These are phyloP conservation scores for Orcinus orca DNA, from an alignment of 2,113 vertebrate species.

Conservation along the genomic window DNA sequence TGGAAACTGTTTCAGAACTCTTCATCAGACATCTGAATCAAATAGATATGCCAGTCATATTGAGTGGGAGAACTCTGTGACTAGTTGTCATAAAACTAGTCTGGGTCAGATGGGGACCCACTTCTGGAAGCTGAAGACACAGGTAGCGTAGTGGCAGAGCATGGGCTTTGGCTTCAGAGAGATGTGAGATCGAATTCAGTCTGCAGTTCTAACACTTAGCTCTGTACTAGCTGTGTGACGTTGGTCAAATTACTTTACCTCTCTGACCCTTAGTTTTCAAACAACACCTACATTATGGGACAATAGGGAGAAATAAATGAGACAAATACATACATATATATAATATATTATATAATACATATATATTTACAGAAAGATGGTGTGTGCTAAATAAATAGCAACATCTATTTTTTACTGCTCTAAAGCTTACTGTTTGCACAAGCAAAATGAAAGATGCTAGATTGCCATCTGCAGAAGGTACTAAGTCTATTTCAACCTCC, in stretches of 20 bases:
- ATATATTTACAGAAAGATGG: not conserved
- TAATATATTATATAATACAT: not conserved
- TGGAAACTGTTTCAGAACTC: not conserved
- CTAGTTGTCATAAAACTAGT: not conserved
- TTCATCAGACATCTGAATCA: not conserved
- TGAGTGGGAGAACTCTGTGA: not conserved
- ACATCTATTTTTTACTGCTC: not conserved
- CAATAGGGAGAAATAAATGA: not conserved
- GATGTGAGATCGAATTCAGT: not conserved
- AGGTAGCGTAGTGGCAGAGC: not conserved
- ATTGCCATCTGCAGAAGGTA: not conserved
- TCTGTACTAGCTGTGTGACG: not conserved
- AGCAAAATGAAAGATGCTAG: not conserved
- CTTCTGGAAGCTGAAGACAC: not conserved
- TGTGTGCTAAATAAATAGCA: not conserved
- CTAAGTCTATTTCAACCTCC: not conserved
- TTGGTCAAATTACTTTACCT: not conserved
- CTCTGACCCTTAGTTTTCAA: not conserved
- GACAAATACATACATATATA: not conserved
- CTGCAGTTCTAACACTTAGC: not conserved
- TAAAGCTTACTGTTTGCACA: not conserved
- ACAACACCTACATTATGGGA: not conserved
- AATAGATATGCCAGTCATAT: not conserved
- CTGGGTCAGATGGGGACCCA: not conserved
- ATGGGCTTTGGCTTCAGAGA: not conserved